Evolutionary conservation across 2,797 vertebrate species (phyloP), one percentile per base, ranked within the genome.

Genomic region (Amniataba percoides): DNA sequence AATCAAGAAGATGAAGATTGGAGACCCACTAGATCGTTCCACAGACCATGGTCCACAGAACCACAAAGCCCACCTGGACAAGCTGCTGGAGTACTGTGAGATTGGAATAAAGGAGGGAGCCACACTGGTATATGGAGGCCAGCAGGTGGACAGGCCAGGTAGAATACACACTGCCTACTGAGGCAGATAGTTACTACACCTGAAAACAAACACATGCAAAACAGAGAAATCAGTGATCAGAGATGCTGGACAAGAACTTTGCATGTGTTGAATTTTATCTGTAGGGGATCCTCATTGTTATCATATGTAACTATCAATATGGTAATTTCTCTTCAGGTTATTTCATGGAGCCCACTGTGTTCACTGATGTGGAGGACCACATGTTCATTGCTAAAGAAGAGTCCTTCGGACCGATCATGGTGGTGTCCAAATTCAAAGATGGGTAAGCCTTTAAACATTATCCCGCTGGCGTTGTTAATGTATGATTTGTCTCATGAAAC

Each of bases 291-390:
- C n/a, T n/a, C n/a, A n/a, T n/a, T n/a, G n/a, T n/a, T n/a, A n/a
- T n/a, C n/a, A n/a, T n/a, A n/a, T n/a, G n/a, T 39, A 16, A 40
- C 23, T 1, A 25, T 61, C 1, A 12, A 23, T 16, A 23, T 4
- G 18, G 3, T 5, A 0, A 13, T 63, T 39, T 48, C 5, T 18
- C 15, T 0, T 18, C 70, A 99, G 98, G 98, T 55, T 99, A 95
- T 81, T 99, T 99, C 89, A 99, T 99, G 98, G 97, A 99, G 89
- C 98, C 98, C 7, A 99, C 98, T 0, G 96, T 99, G 42, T 98
- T 99, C 88, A 98, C 96, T 3, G 91, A 94, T 0, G 98, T 99
- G 79, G 97, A 98, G 90, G 98, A 99, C 80, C 96, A 99, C 87
- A 99, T 99, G 98, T 97, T 96, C 84, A 92, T 99, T 23, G 98